Conservation (phyloP, 2,113 vertebrate genomes). For the Siniperca chuatsi region DNA sequence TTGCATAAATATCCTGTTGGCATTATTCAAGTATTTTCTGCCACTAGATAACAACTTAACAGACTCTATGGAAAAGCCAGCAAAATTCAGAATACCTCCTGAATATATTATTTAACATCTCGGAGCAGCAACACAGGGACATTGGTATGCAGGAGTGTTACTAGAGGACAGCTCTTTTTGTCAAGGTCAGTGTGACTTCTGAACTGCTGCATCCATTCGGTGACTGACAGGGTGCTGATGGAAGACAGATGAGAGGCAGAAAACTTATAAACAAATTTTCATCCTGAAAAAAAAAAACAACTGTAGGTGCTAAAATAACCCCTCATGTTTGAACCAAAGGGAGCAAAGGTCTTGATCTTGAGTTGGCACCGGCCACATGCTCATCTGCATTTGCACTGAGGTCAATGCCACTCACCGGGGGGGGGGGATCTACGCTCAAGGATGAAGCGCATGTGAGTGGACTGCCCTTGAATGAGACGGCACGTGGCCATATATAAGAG, state of each 20-base stretch:
- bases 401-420: conserved; percentile 63
- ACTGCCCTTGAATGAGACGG: conserved; percentile 69
- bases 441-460: conserved; percentile 63
- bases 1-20: not conserved
- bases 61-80: conserved; percentile 13
- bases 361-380: conserved; percentile 63
- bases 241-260: conserved; percentile 58
- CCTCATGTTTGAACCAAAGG: conserved; percentile 67
- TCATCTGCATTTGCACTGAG: conserved; percentile 78
- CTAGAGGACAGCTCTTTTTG: conserved; percentile 40
- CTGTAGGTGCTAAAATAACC: conserved; percentile 59
- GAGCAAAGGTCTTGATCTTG: conserved; percentile 68
- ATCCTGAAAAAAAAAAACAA: conserved; percentile 40
- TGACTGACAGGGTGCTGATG: conserved; percentile 66
- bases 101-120: conserved; percentile 49
- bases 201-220: conserved; percentile 48
- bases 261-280: conserved; percentile 52
- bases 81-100: conserved; percentile 12
- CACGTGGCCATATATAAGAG: conserved; percentile 50
- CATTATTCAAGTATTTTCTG: not conserved
- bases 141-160: conserved; percentile 62
- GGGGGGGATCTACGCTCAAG: conserved; percentile 39
- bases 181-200: conserved; percentile 70
- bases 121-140: conserved; percentile 15
- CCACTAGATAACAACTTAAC: conserved; percentile 5